Percentiles rank a stretch among this genome's conserved stretches.
phyloP scores from a whole-genome alignment of 2,888 invertebrate species.

The Scotopteryx bipunctaria region DNA sequence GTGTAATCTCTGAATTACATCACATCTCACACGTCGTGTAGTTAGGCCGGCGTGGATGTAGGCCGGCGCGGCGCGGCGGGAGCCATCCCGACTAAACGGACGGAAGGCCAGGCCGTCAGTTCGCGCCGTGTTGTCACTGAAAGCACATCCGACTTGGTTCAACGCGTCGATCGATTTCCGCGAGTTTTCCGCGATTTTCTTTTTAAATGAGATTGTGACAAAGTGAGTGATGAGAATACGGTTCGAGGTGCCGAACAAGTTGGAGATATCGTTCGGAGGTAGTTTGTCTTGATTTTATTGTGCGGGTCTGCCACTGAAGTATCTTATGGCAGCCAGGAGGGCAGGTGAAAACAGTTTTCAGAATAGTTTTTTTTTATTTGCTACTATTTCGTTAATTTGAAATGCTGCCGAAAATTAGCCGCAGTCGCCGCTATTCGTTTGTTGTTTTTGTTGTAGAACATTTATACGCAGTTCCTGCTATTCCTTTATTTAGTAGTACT shows the following conservation, averaged over 20 bases:
- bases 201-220: conserved; percentile 42
- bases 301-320: conserved; percentile 25
- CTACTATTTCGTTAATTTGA: conserved; percentile 7
- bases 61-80: conserved; percentile 80
- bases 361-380: conserved; percentile 1
- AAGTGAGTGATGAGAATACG: conserved; percentile 74
- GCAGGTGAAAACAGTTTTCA: conserved; percentile 28
- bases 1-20: conserved; percentile 70
- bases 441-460: background rate
- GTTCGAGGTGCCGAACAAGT: conserved; percentile 79
- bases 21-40: conserved; percentile 60
- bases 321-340: conserved; percentile 20
- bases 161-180: conserved; percentile 47
- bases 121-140: conserved; percentile 69
- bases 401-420: background rate
- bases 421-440: background rate
- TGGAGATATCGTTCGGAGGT: conserved; percentile 79
- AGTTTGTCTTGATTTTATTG: conserved; percentile 49
- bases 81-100: conserved; percentile 71
- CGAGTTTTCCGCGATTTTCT: conserved; percentile 31
- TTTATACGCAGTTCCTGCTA: too few relatives aligned
- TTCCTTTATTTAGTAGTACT: too few relatives aligned
- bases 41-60: conserved; percentile 52
- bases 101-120: conserved; percentile 64
- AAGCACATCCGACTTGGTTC: conserved; percentile 66